Conservation (phyloP, 37 sponge, comb jelly and placozoan genomes). For the Aplysina aerophoba region DNA sequence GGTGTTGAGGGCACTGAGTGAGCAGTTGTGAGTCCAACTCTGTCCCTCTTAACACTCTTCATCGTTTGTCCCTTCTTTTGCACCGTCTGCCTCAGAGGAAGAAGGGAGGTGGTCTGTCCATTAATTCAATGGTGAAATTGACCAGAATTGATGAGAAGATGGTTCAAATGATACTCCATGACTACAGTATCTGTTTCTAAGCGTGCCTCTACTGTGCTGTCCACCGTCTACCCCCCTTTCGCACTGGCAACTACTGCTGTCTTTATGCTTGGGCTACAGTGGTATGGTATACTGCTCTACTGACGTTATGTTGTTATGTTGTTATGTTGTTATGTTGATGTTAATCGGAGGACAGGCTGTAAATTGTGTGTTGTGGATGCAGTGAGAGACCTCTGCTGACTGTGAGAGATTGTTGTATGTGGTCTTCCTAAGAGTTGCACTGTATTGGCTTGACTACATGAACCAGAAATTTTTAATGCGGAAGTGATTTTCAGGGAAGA, state of each 20-base stretch:
- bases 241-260: not conserved
- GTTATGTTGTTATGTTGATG: no score
- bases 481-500: slow-evolving; percentile 89
- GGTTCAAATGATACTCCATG: slow-evolving; percentile 94
- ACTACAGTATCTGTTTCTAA: slow-evolving; percentile 89
- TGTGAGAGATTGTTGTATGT: no score
- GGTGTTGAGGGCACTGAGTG: no score
- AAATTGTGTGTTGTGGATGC: no score
- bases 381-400: no score
- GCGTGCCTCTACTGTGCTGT: no score
- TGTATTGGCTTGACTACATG: not conserved
- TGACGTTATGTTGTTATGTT: no score
- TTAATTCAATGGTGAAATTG: slow-evolving; percentile 85
- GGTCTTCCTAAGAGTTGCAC: no score
- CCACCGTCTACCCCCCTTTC: no score
- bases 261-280: not conserved
- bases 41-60: not conserved
- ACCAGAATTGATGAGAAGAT: slow-evolving; percentile 94
- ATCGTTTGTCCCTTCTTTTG: not conserved
- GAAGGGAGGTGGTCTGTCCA: slow-evolving; percentile 95
- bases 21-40: no score
- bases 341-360: no score
- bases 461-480: slow-evolving; percentile 86
- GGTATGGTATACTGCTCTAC: not conserved
- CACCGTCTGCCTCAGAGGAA: slow-evolving; percentile 75